Evolutionary conservation across 1,140 invertebrate species (phyloP).

Genomic region (Gyrodactylus salaris): DNA sequence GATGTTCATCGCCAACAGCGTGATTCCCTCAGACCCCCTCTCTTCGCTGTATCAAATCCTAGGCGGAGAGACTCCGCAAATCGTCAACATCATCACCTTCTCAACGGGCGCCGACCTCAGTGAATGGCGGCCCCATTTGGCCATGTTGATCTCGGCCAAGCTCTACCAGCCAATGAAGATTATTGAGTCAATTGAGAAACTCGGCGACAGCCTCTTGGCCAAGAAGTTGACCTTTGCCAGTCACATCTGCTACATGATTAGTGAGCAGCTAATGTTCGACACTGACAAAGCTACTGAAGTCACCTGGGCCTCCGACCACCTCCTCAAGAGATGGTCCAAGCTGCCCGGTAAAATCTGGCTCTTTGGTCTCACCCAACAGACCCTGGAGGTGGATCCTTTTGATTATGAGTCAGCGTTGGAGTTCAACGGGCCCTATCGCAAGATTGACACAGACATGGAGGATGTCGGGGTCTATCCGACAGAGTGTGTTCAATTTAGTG

Average conservation of each 20-base stretch:
- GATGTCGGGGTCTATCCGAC: background rate
- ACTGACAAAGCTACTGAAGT: background rate
- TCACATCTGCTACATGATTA: background rate
- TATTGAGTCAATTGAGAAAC: background rate
- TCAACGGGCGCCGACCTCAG: background rate
- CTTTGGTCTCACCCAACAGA: background rate
- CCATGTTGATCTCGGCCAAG: background rate
- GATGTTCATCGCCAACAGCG: background rate
- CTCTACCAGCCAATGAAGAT: background rate
- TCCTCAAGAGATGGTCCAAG: background rate
- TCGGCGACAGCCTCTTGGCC: background rate
- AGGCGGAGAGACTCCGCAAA: background rate
- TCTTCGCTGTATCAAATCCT: background rate
- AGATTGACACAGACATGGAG: background rate
- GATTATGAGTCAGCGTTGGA: background rate
- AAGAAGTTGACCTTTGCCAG: background rate
- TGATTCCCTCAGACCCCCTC: background rate
- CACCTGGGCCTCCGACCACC: background rate
- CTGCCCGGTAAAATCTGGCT: background rate
- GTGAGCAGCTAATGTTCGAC: background rate
- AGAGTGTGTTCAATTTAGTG: background rate
- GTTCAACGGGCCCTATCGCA: background rate
- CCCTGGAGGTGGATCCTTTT: background rate
- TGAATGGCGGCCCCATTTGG: background rate
- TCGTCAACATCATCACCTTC: background rate